Percentiles rank a stretch among this genome's conserved stretches.
phyloP scores from a whole-genome alignment of 2,113 vertebrate species.

The Phoxinus phoxinus region DNA sequence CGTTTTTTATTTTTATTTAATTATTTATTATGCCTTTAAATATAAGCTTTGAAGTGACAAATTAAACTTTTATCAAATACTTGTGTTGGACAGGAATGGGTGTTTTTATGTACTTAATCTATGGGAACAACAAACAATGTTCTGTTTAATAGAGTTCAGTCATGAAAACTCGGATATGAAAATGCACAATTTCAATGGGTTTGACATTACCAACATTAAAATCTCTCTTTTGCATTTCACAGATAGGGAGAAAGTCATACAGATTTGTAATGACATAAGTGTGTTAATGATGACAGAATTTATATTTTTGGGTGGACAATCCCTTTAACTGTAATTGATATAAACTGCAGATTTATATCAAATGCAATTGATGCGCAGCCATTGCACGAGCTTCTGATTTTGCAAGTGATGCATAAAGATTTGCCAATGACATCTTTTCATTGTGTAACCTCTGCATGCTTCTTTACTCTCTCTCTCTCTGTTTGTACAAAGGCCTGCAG shows the following conservation, averaged over 20 bases:
- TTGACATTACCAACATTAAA: too few relatives aligned
- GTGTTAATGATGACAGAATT: too few relatives aligned
- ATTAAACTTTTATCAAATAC: background rate
- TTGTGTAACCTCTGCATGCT: background rate
- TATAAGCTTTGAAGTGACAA: background rate
- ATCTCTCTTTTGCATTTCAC: too few relatives aligned
- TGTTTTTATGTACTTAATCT: too few relatives aligned
- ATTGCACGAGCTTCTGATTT: background rate
- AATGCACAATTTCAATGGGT: too few relatives aligned
- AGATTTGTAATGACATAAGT: too few relatives aligned
- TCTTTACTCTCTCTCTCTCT: background rate
- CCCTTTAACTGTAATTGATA: too few relatives aligned
- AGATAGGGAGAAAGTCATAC: too few relatives aligned
- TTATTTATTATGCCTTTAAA: background rate
- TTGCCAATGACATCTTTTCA: background rate
- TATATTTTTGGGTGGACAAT: too few relatives aligned
- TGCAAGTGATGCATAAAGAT: background rate
- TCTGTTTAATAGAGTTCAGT: too few relatives aligned
- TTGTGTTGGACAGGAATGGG: background rate
- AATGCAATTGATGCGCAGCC: background rate
- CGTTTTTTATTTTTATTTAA: background rate
- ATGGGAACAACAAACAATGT: too few relatives aligned
- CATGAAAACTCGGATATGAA: too few relatives aligned
- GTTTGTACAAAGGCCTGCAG: constrained; percentile 32
- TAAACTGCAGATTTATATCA: background rate